Evolutionary conservation across 1,140 invertebrate genomes (phyloP), one percentile per base, ranked within the genome.

Genomic region (Laodelphax striatellus): DNA sequence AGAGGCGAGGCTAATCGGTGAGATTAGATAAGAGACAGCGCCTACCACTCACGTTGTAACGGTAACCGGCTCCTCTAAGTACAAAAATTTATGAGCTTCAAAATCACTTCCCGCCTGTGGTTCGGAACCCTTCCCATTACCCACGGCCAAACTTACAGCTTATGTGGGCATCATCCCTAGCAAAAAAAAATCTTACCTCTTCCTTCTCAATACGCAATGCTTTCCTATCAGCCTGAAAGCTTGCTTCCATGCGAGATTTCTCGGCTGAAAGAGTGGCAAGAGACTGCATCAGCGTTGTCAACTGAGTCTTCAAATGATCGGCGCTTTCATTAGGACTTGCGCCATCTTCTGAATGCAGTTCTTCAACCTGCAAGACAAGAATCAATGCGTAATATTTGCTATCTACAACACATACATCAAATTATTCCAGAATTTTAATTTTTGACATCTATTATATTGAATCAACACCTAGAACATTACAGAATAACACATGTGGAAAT

Each of bases 201-300:
- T 83, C 80, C 63, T 85, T 80, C 67, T 88, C 85, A 62, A 72
- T 76, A 61, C 85, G 79, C 46, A 90, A 70, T 68, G 84, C 76
- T 62, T 83, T 90, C 65, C 85, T 89, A 67, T 92, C 89, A 22
- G 81, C 79, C 67, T 88, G 82, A 74, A 90, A 91, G 52, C 80
- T 84, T 42, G 86, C 84, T 75, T 92, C 90, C 81, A 91, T 85
- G 60, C 83, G 82, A 11, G 85, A 83, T 70, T 92, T 92, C 70
- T 92, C 89, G 14, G 82, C 80, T 8, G 87, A 85, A 14, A 93
- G 73, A n/a, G 86, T 89, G 1, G 85, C 81, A 24, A 93, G 68
- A 2, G 88, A 88, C 65, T 83, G 76, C 69, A 84, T 87, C 28
- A 92, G 75, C 1, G 82, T 84, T 21, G 81, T 77, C 13, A 92